These are phyloP conservation scores for Euborellia annulipes DNA, from an alignment of 1,140 invertebrate genomes.

Conservation along the genomic window DNA sequence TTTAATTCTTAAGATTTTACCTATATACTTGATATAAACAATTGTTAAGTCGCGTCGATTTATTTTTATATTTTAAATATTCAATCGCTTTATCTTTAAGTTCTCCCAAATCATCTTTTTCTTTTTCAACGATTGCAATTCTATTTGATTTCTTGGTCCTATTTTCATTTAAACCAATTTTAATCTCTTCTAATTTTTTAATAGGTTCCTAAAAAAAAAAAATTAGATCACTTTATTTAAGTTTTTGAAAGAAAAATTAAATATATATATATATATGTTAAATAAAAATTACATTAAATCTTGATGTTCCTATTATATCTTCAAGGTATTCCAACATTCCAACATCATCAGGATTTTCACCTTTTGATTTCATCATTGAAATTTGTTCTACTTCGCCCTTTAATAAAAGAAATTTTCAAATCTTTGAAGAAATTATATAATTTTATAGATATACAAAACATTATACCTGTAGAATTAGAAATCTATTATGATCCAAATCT, in stretches of 20 bases:
- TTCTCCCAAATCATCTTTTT: constrained; percentile 69
- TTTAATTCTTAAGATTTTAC: constrained; percentile 21
- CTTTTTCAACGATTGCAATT: constrained; percentile 76
- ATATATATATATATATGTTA: no score
- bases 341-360: constrained; percentile 61
- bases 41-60: constrained; percentile 47
- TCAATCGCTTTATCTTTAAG: constrained; percentile 77
- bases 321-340: constrained; percentile 98
- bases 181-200: constrained; percentile 52
- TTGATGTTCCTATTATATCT: constrained; percentile 84
- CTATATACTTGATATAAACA: constrained; percentile 50
- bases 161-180: constrained; percentile 64
- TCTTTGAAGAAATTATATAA: no score
- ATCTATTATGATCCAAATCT: constrained; percentile 94
- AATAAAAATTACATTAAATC: no score
- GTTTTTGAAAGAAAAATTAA: no score
- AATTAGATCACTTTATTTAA: no score
- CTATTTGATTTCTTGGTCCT: constrained; percentile 77
- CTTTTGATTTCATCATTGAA: constrained; percentile 97
- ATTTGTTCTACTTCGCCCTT: constrained; percentile 99
- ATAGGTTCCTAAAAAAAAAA: constrained; percentile 49
- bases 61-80: constrained; percentile 67
- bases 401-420: constrained; percentile 27
- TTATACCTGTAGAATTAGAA: constrained; percentile 68
- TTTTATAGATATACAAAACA: no score